Conservation (phyloP, 2,113 vertebrate genomes). For the Atractosteus spatula region DNA sequence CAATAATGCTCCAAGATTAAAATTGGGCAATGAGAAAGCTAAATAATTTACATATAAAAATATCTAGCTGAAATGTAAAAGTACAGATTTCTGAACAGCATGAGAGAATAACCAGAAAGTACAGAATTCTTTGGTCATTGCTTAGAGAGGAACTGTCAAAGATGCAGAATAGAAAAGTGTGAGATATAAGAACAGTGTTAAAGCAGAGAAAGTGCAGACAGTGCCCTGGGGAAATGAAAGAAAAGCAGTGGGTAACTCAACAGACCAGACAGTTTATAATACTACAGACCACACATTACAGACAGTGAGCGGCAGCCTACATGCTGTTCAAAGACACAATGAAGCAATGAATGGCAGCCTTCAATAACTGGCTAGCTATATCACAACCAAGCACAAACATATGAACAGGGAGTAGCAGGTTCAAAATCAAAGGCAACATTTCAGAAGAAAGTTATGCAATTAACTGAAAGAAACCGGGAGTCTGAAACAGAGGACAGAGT, state of each 20-base stretch:
- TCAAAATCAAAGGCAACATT: no score
- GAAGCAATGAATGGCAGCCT: no score
- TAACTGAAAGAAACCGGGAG: background rate
- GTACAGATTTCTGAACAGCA: background rate
- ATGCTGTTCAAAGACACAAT: no score
- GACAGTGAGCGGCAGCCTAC: no score
- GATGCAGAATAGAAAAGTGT: slow-evolving; percentile 11
- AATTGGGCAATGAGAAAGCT: slow-evolving; percentile 12
- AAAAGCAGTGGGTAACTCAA: no score
- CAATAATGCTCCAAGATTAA: slow-evolving; percentile 6
- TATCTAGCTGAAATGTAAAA: background rate
- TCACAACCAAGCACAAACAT: no score
- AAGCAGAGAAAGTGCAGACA: slow-evolving; percentile 6
- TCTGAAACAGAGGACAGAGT: background rate
- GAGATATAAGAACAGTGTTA: slow-evolving; percentile 20
- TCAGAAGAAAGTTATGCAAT: no score
- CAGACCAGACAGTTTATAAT: no score
- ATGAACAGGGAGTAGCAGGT: no score
- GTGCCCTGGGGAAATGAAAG: background rate
- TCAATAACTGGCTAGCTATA: no score
- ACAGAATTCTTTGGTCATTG: slow-evolving; percentile 1
- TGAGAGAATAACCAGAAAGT: background rate
- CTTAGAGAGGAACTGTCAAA: slow-evolving; percentile 8
- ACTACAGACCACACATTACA: no score
- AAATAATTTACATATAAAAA: background rate